Percentiles rank a stretch among this genome's conserved stretches.
phyloP scores from a whole-genome alignment of 2,113 vertebrate genomes.

The Mola mola region DNA sequence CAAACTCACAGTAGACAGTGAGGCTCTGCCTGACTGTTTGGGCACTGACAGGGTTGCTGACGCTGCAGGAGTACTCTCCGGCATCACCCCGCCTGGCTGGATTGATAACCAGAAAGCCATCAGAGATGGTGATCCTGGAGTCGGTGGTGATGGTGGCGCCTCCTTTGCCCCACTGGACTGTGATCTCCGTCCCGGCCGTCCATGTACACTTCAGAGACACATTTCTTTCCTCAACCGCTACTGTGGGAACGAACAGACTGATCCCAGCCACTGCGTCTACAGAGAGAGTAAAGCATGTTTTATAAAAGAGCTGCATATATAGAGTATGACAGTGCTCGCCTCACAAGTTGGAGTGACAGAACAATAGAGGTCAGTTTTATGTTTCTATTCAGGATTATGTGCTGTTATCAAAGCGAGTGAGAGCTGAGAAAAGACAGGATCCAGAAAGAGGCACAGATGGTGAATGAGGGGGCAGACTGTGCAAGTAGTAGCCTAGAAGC shows the following conservation, averaged over 20 bases:
- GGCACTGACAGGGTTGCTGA: slow-evolving; percentile 77
- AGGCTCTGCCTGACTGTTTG: slow-evolving; percentile 55
- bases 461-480: slow-evolving; percentile 67
- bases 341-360: slow-evolving; percentile 48
- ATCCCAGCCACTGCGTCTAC: slow-evolving; percentile 71
- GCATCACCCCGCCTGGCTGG: slow-evolving; percentile 69
- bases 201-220: slow-evolving; percentile 74
- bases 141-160: slow-evolving; percentile 45
- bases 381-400: slow-evolving; percentile 69
- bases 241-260: slow-evolving; percentile 63
- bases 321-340: slow-evolving; percentile 8
- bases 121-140: slow-evolving; percentile 68
- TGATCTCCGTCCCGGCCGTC: slow-evolving; percentile 61
- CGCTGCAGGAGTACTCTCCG: slow-evolving; percentile 77
- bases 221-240: slow-evolving; percentile 72
- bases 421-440: slow-evolving; percentile 49
- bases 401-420: slow-evolving; percentile 71
- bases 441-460: slow-evolving; percentile 73
- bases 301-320: background rate
- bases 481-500: slow-evolving; percentile 59
- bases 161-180: slow-evolving; percentile 74
- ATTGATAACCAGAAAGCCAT: slow-evolving; percentile 72
- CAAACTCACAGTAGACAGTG: slow-evolving; percentile 82
- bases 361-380: slow-evolving; percentile 56
- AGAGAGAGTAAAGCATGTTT: slow-evolving; percentile 11